Evolutionary conservation across 2,113 vertebrate species (phyloP).

Genomic region (Tupaia tana): DNA sequence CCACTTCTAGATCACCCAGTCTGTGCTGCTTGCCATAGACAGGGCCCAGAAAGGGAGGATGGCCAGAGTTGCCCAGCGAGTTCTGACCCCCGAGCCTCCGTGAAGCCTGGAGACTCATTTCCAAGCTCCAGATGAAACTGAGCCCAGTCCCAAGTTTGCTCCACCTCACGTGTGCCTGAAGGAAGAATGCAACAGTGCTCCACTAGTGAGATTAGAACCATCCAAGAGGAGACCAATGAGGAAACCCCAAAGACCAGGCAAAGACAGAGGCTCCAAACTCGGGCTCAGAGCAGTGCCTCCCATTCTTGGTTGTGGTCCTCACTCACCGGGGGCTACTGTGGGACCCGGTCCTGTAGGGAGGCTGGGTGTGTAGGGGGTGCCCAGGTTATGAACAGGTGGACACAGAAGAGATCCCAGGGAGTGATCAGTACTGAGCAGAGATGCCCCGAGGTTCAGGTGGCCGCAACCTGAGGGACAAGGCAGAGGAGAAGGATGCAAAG

Average conservation of each 20-base stretch:
- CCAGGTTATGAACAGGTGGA: neutral
- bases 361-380: neutral
- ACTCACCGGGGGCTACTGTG: neutral
- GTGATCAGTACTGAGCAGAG: neutral
- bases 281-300: neutral
- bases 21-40: neutral
- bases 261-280: neutral
- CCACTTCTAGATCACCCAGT: neutral
- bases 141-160: neutral
- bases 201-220: neutral
- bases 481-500: neutral
- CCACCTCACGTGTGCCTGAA: neutral
- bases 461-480: neutral
- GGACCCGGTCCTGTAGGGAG: neutral
- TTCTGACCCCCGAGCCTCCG: neutral
- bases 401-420: neutral
- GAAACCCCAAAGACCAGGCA: neutral
- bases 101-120: neutral
- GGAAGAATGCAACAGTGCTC: neutral
- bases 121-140: neutral
- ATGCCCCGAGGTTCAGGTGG: neutral
- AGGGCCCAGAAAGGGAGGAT: neutral
- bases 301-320: neutral
- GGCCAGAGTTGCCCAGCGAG: neutral
- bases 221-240: neutral